phyloP scores from a whole-genome alignment of 2,113 vertebrate species.

The Dromas ardeola region DNA sequence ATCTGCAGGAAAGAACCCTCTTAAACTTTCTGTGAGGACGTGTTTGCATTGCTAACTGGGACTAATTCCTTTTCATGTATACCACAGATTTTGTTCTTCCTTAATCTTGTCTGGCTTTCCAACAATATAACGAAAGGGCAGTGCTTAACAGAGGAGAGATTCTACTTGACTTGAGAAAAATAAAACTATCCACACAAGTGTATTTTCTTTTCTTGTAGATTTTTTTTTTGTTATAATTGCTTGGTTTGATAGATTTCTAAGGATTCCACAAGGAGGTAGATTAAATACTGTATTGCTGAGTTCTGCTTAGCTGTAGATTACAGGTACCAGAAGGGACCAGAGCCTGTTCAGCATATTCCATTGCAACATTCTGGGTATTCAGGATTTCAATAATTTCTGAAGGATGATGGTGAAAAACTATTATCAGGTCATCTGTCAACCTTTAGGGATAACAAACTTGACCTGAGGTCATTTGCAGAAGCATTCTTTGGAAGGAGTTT shows the following conservation, averaged over 20 bases:
- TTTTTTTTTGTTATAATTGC: not conserved
- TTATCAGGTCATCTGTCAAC: not conserved
- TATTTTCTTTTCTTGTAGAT: not conserved
- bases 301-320: not conserved
- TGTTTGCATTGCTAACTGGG: not conserved
- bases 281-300: not conserved
- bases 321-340: not conserved
- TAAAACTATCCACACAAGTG: not conserved
- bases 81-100: not conserved
- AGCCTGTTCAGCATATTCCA: not conserved
- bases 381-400: not conserved
- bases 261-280: not conserved
- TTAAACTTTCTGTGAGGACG: not conserved
- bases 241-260: not conserved
- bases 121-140: not conserved
- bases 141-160: not conserved
- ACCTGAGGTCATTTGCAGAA: not conserved
- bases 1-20: not conserved
- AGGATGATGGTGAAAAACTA: not conserved
- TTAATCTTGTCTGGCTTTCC: not conserved
- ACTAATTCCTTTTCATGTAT: not conserved
- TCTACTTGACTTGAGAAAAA: not conserved
- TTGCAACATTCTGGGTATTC: not conserved
- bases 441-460: not conserved
- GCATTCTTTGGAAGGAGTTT: not conserved